phyloP scores from a whole-genome alignment of 2,113 vertebrate species.

The Eubucco bourcierii region DNA sequence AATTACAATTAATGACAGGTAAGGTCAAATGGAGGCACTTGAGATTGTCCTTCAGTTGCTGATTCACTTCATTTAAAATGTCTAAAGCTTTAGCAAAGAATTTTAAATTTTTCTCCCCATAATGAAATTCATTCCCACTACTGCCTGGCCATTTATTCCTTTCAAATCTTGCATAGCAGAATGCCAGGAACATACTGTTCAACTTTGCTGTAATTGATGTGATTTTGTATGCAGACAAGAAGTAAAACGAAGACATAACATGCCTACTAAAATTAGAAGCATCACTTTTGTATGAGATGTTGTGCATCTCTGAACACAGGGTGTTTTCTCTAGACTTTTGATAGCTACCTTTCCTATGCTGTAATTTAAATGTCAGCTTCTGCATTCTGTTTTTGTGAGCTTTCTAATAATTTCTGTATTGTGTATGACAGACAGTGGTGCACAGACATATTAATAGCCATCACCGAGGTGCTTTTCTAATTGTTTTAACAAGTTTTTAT shows the following conservation, averaged over 20 bases:
- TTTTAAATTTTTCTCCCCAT: neutral
- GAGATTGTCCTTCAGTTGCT: neutral
- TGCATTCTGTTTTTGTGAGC: neutral
- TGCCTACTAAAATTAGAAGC: slow-evolving; percentile 33
- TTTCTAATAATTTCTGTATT: neutral
- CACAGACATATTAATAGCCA: neutral
- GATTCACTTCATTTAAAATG: slow-evolving; percentile 18
- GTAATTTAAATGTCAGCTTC: neutral
- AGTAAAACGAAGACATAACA: slow-evolving; percentile 35
- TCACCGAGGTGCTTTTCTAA: neutral
- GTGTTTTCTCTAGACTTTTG: neutral
- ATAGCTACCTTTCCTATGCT: slow-evolving; percentile 15
- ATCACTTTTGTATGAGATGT: neutral
- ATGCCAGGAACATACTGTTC: slow-evolving; percentile 28
- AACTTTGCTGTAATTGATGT: slow-evolving; percentile 52
- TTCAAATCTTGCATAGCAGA: slow-evolving; percentile 1
- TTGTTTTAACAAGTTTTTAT: neutral
- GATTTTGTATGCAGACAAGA: slow-evolving; percentile 36
- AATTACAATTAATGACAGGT: neutral
- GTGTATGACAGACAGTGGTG: neutral
- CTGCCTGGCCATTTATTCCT: slow-evolving; percentile 20
- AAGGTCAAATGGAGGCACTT: neutral
- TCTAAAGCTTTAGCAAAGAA: slow-evolving; percentile 11
- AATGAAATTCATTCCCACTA: slow-evolving; percentile 14
- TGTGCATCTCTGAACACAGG: neutral